Evolutionary conservation across 2,888 invertebrate genomes (phyloP), one percentile per base, ranked within the genome.

Genomic region (Cactoblastis cactorum): DNA sequence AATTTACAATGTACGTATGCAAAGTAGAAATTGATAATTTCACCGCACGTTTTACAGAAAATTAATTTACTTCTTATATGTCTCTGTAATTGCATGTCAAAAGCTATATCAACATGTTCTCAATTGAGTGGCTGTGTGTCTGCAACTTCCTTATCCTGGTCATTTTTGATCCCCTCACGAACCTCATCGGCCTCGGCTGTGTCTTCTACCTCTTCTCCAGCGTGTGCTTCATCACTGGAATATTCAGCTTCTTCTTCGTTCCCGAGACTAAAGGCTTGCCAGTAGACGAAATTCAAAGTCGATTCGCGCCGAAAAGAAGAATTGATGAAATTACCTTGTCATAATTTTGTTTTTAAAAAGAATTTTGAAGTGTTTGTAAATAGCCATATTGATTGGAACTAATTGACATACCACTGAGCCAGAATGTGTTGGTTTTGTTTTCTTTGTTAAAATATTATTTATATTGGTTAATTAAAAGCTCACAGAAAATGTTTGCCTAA

Each of bases 191-290:
- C 0, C 58, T 82, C 28, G 78, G 78, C 0, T 70, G 74, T 0
- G 65, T 83, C 1, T 83, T 84, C 63, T 83, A 78, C 57, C 41
- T 80, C 32, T 84, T 83, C 57, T 66, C 74, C 0, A 33, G n/a
- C 1, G 54, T 74, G 12, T 69, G 79, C 50, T 63, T 79, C 49
- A 17, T 69, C 0, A 71, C 78, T 0, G 64, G 67, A 0, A 47
- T 62, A 1, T 79, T 73, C 56, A 61, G 60, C 1, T 17, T 58
- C 2, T 56, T 71, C 56, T 73, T 56, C 54, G 47, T 74, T 9
- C 81, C 81, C 0, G 83, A 83, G 52, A 81, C 83, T 0, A 80
- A 71, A 22, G 80, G 78, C 0, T 32, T 77, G 3, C 57, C 75
- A 0, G 62, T 77, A 0, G 77, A 80, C 4, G 73, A 57, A 0